phyloP scores from a whole-genome alignment of 1,140 invertebrate species.

The Magallana angulata region DNA sequence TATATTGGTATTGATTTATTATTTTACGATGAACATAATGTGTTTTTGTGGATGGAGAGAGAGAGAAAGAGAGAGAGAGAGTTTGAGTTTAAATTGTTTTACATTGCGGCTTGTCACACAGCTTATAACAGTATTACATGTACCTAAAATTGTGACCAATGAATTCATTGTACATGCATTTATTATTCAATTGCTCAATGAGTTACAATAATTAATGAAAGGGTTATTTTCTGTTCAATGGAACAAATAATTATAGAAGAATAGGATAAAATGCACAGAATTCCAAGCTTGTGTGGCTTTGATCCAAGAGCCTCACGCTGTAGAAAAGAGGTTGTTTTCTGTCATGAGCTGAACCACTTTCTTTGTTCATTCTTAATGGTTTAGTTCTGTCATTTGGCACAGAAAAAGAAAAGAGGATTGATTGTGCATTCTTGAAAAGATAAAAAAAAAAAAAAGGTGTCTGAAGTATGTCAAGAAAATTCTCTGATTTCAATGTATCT shows the following conservation, averaged over 20 bases:
- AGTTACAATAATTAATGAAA: too few relatives aligned
- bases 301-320: background rate
- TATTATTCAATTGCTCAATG: too few relatives aligned
- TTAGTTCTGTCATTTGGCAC: background rate
- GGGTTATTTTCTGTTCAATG: too few relatives aligned
- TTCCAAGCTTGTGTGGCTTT: background rate
- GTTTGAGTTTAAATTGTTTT: background rate
- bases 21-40: too few relatives aligned
- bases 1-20: too few relatives aligned
- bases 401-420: background rate
- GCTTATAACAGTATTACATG: too few relatives aligned
- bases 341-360: background rate
- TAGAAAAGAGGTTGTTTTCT: constrained; percentile 5
- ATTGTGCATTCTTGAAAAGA: background rate
- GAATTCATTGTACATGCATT: too few relatives aligned
- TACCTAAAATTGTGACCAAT: too few relatives aligned
- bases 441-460: background rate
- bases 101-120: background rate
- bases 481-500: too few relatives aligned
- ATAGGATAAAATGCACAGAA: background rate
- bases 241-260: too few relatives aligned
- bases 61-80: background rate
- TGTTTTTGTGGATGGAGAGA: background rate
- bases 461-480: background rate
- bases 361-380: background rate